Conservation (phyloP, 2,113 vertebrate genomes). For the Etheostoma cragini region DNA sequence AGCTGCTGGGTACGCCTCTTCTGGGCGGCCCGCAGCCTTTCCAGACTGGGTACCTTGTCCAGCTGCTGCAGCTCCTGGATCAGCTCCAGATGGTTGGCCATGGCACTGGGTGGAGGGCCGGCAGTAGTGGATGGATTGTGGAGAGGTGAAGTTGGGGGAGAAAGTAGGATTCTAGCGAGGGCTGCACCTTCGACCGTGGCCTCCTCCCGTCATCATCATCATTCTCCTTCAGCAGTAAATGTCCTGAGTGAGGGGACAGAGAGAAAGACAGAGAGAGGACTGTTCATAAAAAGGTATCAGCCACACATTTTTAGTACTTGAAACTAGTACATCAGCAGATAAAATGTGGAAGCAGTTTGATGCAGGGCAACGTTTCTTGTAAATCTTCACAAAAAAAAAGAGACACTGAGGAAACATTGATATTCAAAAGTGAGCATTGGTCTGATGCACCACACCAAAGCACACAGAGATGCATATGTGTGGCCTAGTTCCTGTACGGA, state of each 20-base stretch:
- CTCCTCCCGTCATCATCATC: constrained; percentile 65
- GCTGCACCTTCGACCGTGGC: constrained; percentile 68
- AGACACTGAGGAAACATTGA: neutral
- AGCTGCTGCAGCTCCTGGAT: constrained; percentile 95
- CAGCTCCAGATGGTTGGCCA: constrained; percentile 95
- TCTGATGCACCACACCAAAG: constrained; percentile 30
- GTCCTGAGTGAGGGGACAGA: constrained; percentile 33
- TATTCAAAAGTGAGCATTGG: constrained; percentile 26
- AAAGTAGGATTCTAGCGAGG: constrained; percentile 58
- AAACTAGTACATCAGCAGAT: constrained; percentile 37
- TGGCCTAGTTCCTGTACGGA: constrained; percentile 12
- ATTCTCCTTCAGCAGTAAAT: constrained; percentile 50
- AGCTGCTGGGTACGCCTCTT: constrained; percentile 96
- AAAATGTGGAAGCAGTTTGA: constrained; percentile 24
- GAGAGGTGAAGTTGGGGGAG: neutral
- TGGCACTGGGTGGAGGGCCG: constrained; percentile 60
- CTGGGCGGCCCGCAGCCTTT: constrained; percentile 93
- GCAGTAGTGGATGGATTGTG: constrained; percentile 17
- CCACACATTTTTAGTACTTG: constrained; percentile 12
- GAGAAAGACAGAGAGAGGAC: constrained; percentile 10
- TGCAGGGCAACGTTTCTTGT: neutral
- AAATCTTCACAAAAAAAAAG: constrained; percentile 16
- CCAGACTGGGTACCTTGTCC: constrained; percentile 96
- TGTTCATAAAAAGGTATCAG: constrained; percentile 21
- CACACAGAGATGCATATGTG: constrained; percentile 26